Base-by-base conservation (phyloP, 1,140 invertebrate genomes). In the Centruroides vittatus region DNA sequence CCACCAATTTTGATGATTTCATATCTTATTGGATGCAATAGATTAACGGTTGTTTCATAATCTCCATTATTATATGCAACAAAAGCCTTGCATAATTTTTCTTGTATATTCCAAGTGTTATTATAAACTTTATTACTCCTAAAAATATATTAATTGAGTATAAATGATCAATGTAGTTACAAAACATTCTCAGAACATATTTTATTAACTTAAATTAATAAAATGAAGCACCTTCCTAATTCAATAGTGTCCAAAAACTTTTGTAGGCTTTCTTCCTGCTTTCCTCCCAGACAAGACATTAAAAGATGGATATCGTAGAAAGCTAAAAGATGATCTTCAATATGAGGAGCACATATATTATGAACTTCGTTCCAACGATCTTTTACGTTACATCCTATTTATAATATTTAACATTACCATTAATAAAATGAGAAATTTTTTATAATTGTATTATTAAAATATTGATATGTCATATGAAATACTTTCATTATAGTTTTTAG, bases 231-330 rank as follows among this genome's bases (percentile, higher is more conserved):
- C 66, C 58, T 65, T 75, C 74, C 60, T 67, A 12, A 72, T 59
- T 66, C 68, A 74, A 23, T 73, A 62, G 57, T 70, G 61, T 7
- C 75, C 55, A 36, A 74, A 75, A 6, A 65, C 58, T 67, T 76
- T 66, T 58, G 72, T 46, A 49, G 70, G 61, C 35, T 70, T 47
- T 10, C 55, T 49, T 72, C 68, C 46, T 75, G 66, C 47, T 69
- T 66, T 9, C 70, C 64, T 12, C 76, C 72, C 1, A 79, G 67
- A 61, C 73, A 75, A 3, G 73, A 68, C 73, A 78, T 68, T 7
- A 78, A 60, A 13, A 80, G 70, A 64, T 81, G 80, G 12, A 74
- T 70, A 66, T 82, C 80, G 70, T 82, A 82, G 66, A 82, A 81
- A 0, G 70, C 68, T n/a, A 78, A 66, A n/a, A 78, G 69, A 65